Evolutionary conservation across 1,140 invertebrate species (phyloP).

Genomic region (Panagrolaimus sp.): DNA sequence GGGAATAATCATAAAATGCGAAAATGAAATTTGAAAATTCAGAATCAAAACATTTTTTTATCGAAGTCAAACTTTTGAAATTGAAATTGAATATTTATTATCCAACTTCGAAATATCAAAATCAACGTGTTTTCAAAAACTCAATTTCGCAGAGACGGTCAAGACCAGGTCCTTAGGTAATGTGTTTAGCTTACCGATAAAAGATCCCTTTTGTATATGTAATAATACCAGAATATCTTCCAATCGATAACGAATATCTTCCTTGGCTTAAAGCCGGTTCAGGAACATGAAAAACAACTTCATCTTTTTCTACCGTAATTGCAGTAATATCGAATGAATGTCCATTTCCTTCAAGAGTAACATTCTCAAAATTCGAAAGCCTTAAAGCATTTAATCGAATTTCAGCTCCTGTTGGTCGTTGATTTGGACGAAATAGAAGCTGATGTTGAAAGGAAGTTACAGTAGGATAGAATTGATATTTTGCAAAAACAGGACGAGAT

Average conservation of each 20-base stretch:
- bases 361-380: conserved; percentile 3
- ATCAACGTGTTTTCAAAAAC: too few relatives aligned
- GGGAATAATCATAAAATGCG: too few relatives aligned
- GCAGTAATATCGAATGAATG: background rate
- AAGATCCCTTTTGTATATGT: background rate
- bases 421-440: background rate
- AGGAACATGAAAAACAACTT: background rate
- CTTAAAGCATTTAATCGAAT: background rate
- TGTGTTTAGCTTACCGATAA: conserved; percentile 9
- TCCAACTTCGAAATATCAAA: too few relatives aligned
- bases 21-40: too few relatives aligned
- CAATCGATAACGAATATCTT: background rate
- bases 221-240: conserved; percentile 3
- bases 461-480: background rate
- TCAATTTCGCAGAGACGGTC: too few relatives aligned
- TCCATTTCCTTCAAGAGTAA: background rate
- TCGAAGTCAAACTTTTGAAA: too few relatives aligned
- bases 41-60: too few relatives aligned
- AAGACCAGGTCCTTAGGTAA: too few relatives aligned
- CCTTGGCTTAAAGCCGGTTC: background rate
- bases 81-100: too few relatives aligned
- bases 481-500: background rate
- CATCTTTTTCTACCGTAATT: background rate
- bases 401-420: background rate
- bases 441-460: background rate